Evolutionary conservation across 2,888 invertebrate genomes (phyloP).

Genomic region (Erpobdella octoculata): DNA sequence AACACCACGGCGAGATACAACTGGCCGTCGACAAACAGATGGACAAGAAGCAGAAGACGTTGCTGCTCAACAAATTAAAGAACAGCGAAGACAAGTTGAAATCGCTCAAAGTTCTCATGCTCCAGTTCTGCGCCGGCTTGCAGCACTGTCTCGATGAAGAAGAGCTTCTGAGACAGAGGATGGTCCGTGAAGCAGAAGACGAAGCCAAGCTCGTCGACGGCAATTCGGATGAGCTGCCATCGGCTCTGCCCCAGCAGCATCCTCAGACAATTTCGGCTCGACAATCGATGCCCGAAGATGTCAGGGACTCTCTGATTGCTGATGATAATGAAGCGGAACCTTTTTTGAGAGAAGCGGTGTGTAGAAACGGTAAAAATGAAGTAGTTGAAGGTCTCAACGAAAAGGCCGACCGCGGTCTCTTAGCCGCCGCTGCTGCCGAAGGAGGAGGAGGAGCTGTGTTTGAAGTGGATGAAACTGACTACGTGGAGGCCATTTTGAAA

Average conservation of each 20-base stretch:
- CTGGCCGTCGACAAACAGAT: slow-evolving; percentile 44
- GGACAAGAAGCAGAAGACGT: slow-evolving; percentile 33
- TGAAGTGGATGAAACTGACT: not conserved
- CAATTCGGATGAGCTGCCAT: not conserved
- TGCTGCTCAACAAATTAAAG: slow-evolving; percentile 46
- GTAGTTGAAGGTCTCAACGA: not conserved
- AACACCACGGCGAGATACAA: slow-evolving; percentile 55
- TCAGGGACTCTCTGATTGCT: not conserved
- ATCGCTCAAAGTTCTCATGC: slow-evolving; percentile 80
- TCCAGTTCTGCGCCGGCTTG: slow-evolving; percentile 87
- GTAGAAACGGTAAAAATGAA: slow-evolving; percentile 1
- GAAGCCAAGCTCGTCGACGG: not conserved
- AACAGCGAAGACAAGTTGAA: slow-evolving; percentile 78
- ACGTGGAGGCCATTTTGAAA: not conserved
- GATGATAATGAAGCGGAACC: not conserved
- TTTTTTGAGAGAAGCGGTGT: not conserved
- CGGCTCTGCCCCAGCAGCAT: not conserved
- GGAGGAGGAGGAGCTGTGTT: not conserved
- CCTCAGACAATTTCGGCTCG: not conserved
- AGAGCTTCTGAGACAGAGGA: slow-evolving; percentile 39
- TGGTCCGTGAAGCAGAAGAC: not conserved
- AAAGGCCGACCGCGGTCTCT: not conserved
- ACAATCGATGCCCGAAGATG: not conserved
- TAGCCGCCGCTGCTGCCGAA: not conserved
- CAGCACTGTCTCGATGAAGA: slow-evolving; percentile 66